Conservation (phyloP, 1,140 invertebrate genomes). For the Heliothis virescens region DNA sequence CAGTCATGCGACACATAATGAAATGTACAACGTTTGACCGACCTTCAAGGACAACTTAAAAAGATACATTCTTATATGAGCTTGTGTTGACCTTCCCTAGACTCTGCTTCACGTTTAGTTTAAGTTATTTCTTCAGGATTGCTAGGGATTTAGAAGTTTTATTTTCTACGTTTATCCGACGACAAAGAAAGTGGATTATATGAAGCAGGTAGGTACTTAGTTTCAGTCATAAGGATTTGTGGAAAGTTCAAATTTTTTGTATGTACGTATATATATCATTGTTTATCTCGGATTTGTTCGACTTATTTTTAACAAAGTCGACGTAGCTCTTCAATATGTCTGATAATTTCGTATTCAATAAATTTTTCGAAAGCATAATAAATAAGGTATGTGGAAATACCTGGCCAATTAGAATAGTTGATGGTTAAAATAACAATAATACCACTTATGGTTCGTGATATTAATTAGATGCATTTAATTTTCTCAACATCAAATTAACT, state of each 20-base stretch:
- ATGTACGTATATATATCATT: neutral
- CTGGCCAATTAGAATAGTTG: no score
- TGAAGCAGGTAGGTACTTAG: conserved; percentile 46
- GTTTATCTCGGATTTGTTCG: conserved; percentile 21
- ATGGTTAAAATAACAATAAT: no score
- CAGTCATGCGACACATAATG: neutral
- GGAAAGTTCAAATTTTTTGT: conserved; percentile 13
- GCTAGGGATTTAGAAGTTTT: conserved; percentile 45
- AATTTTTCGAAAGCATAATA: no score
- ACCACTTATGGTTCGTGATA: no score
- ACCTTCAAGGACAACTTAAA: conserved; percentile 22
- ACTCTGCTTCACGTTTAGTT: conserved; percentile 24
- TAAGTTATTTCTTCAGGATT: conserved; percentile 43
- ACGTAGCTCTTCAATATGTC: neutral
- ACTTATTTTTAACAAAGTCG: conserved; percentile 6
- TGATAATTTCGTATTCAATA: neutral
- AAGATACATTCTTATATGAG: conserved; percentile 14
- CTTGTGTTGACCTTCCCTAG: conserved; percentile 18
- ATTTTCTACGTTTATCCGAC: conserved; percentile 47
- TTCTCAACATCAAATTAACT: neutral
- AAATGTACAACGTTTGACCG: neutral
- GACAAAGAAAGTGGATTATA: conserved; percentile 49
- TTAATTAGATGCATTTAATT: neutral
- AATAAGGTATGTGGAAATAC: no score
- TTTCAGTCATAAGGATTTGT: conserved; percentile 48